Conservation (phyloP, 1,140 invertebrate species). For the Achroia grisella region DNA sequence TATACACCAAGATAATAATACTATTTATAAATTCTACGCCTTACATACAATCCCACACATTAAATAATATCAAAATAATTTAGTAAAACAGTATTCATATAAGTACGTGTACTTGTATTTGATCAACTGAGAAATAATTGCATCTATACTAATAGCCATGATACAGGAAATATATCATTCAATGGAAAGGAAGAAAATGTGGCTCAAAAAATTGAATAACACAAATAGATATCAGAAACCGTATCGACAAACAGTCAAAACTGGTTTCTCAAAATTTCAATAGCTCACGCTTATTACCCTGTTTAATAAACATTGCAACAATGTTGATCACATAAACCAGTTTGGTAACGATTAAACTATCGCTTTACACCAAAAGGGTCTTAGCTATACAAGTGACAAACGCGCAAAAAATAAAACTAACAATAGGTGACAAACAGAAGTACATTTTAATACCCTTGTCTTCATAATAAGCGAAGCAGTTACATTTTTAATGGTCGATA, state of each 20-base stretch:
- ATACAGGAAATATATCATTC: no score
- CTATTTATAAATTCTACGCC: no score
- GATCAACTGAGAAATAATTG: no score
- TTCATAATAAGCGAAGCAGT: conserved; percentile 31
- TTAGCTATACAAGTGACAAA: conserved; percentile 34
- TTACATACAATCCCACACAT: no score
- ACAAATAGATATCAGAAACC: no score
- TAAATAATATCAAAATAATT: no score
- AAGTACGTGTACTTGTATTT: no score
- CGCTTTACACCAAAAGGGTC: conserved; percentile 8
- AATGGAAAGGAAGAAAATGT: no score
- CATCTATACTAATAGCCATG: no score
- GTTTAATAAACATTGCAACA: conserved; percentile 70
- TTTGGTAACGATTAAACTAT: conserved; percentile 14
- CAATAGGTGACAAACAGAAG: conserved; percentile 43
- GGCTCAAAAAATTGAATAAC: no score
- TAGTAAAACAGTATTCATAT: no score
- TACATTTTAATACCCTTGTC: conserved; percentile 56
- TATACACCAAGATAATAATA: no score
- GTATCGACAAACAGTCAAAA: conserved; percentile 8
- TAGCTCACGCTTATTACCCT: conserved; percentile 53
- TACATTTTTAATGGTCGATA: conserved; percentile 56
- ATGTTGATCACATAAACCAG: conserved; percentile 55
- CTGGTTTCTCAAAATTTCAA: conserved; percentile 36
- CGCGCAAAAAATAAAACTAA: conserved; percentile 45